Conservation (phyloP, 2,797 vertebrate genomes). For the Betta splendens region DNA sequence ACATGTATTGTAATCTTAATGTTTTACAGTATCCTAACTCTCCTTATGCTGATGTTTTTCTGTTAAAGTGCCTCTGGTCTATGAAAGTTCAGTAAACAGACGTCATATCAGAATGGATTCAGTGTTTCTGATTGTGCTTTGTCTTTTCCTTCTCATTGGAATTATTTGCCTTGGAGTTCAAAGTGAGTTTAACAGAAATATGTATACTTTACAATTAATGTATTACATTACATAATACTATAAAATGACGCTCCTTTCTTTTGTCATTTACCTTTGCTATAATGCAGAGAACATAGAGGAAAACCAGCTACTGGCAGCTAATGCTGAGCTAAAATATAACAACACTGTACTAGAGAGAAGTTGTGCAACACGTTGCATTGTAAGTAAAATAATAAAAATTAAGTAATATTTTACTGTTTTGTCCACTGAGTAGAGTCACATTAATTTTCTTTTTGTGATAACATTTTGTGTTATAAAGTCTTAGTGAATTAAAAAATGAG, state of each 20-base stretch:
- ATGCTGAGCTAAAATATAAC: not conserved
- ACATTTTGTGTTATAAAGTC: too few species aligned
- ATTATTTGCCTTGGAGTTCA: slow-evolving; percentile 41
- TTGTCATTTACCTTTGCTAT: slow-evolving; percentile 20
- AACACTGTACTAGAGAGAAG: too few species aligned
- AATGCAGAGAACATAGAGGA: slow-evolving; percentile 22
- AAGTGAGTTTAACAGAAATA: slow-evolving; percentile 41
- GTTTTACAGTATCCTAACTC: not conserved
- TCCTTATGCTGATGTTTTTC: not conserved
- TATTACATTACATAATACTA: too few species aligned
- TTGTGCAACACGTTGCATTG: too few species aligned
- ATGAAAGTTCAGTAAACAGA: slow-evolving; percentile 12
- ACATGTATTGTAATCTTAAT: not conserved
- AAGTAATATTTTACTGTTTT: too few species aligned
- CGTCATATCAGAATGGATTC: not conserved
- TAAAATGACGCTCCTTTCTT: not conserved
- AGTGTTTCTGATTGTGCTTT: slow-evolving; percentile 20
- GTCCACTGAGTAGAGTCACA: too few species aligned
- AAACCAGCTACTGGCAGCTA: not conserved
- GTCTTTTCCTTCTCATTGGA: slow-evolving; percentile 50
- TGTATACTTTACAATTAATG: not conserved
- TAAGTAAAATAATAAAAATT: too few species aligned
- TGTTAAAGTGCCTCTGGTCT: slow-evolving; percentile 29
- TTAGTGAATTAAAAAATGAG: too few species aligned
- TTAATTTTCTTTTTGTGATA: too few species aligned